Evolutionary conservation across 2,888 invertebrate species (phyloP).

Genomic region (Yponomeuta malinellus): DNA sequence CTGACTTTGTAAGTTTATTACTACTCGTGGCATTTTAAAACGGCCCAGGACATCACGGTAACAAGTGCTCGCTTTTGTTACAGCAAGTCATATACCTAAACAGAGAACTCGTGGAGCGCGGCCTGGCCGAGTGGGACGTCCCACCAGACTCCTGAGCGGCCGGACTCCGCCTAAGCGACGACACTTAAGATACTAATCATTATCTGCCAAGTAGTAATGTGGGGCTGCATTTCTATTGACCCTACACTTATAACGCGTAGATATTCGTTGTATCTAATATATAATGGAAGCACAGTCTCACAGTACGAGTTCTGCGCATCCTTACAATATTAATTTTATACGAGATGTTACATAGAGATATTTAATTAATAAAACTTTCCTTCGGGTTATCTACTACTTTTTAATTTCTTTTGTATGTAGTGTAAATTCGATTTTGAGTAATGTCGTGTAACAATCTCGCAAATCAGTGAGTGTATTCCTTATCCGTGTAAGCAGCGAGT

Average conservation of each 20-base stretch:
- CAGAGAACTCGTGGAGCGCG: slow-evolving; percentile 89
- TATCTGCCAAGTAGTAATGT: slow-evolving; percentile 49
- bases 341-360: slow-evolving; percentile 27
- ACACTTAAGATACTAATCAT: slow-evolving; percentile 20
- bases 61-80: slow-evolving; percentile 31
- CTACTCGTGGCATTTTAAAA: too few relatives aligned
- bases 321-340: slow-evolving; percentile 32
- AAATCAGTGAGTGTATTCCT: neutral
- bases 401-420: slow-evolving; percentile 5
- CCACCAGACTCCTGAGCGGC: slow-evolving; percentile 61
- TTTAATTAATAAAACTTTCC: slow-evolving; percentile 14
- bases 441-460: neutral
- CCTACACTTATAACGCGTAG: slow-evolving; percentile 25
- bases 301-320: slow-evolving; percentile 29
- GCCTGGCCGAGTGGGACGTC: slow-evolving; percentile 85
- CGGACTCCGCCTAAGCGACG: slow-evolving; percentile 20
- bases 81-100: slow-evolving; percentile 90
- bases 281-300: slow-evolving; percentile 30
- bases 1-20: too few relatives aligned
- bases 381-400: slow-evolving; percentile 8
- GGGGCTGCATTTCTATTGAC: slow-evolving; percentile 59
- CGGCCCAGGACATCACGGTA: neutral
- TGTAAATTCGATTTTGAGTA: neutral
- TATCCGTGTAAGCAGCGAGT: neutral
- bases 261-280: slow-evolving; percentile 24